Evolutionary conservation across 2,888 invertebrate species (phyloP).

Genomic region (Scaeva pyrastri): DNA sequence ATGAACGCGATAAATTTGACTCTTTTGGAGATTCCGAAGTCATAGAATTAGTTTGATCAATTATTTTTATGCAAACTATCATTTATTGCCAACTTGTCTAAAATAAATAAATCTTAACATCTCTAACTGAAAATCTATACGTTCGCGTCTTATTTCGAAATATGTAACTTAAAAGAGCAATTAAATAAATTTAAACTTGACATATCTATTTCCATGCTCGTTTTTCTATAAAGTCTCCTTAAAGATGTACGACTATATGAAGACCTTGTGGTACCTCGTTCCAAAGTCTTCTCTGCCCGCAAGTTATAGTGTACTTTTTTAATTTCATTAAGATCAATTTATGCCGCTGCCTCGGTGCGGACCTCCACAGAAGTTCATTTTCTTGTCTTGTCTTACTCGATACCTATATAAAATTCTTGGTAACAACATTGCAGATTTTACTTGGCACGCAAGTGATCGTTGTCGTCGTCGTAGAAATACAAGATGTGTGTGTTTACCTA

Average conservation of each 20-base stretch:
- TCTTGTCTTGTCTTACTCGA: neutral
- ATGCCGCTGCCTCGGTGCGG: neutral
- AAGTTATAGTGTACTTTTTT: conserved; percentile 43
- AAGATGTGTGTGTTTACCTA: conserved; percentile 4
- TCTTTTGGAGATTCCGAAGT: no score
- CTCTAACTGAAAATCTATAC: neutral
- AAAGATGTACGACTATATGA: neutral
- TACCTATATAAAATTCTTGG: neutral
- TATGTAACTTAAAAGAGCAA: neutral
- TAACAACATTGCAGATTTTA: conserved; percentile 2
- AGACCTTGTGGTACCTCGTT: neutral
- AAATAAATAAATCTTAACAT: neutral
- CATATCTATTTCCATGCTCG: conserved; percentile 38
- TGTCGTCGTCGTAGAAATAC: neutral
- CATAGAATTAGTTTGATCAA: no score
- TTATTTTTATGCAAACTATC: no score
- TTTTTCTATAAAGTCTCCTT: conserved; percentile 5
- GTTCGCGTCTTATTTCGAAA: neutral
- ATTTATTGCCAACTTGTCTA: no score
- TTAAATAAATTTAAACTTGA: conserved; percentile 41
- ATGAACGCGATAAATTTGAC: no score
- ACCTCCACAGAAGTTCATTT: conserved; percentile 22
- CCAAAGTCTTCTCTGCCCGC: neutral
- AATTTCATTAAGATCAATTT: conserved; percentile 65
- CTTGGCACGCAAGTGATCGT: conserved; percentile 26